Evolutionary conservation across 2,888 invertebrate species (phyloP).

Genomic region (Megaustenia siamemsis): DNA sequence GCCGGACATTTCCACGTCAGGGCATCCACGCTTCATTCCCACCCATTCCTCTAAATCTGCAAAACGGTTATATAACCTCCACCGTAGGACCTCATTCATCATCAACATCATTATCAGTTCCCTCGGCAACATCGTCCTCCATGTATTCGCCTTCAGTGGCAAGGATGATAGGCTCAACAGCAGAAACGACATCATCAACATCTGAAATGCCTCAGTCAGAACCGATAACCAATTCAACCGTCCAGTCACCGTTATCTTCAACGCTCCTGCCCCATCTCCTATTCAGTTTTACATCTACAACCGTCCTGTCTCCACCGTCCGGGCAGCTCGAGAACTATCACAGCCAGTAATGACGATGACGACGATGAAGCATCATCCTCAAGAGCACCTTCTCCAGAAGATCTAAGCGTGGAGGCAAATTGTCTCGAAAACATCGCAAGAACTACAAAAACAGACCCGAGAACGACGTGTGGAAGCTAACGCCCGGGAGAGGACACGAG

Average conservation of each 20-base stretch:
- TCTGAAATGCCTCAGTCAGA: neutral
- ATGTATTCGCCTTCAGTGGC: neutral
- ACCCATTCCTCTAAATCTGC: slow-evolving; percentile 37
- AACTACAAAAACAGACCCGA: slow-evolving; percentile 96
- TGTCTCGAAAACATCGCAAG: slow-evolving; percentile 71
- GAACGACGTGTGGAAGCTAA: slow-evolving; percentile 96
- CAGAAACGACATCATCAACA: neutral
- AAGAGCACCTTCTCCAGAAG: slow-evolving; percentile 53
- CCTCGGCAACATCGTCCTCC: slow-evolving; percentile 17
- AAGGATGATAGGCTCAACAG: neutral
- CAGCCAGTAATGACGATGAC: slow-evolving; percentile 3
- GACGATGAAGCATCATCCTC: slow-evolving; percentile 42
- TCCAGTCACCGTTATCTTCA: neutral
- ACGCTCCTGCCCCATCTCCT: neutral
- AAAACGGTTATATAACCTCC: slow-evolving; percentile 39
- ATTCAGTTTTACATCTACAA: neutral
- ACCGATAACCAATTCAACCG: neutral
- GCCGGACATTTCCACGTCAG: slow-evolving; percentile 37
- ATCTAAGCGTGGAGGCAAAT: slow-evolving; percentile 54
- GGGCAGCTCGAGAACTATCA: slow-evolving; percentile 26
- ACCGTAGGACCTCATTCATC: neutral
- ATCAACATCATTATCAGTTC: slow-evolving; percentile 7
- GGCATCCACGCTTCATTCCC: slow-evolving; percentile 49
- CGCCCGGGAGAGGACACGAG: slow-evolving; percentile 93
- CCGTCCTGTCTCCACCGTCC: slow-evolving; percentile 32